Evolutionary conservation across 2,113 vertebrate species (phyloP), one percentile per base, ranked within the genome.

Genomic region (Patagioenas fasciata): DNA sequence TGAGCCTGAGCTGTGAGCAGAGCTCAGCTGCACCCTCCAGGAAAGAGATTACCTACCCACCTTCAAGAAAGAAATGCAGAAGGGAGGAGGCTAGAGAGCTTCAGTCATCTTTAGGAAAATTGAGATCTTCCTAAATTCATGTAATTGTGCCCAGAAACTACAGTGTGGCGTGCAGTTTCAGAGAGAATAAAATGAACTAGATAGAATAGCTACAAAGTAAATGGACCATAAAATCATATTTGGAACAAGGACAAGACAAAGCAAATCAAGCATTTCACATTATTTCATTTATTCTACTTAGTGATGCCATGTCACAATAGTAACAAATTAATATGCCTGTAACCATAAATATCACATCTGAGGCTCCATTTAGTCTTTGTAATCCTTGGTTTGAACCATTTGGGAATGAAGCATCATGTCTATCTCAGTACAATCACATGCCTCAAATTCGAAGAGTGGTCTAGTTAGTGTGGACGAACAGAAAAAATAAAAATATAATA

Each of bases 231-330:
- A 97, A 96, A 96, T 91, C 73, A 5, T 48, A 66, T 84, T 75
- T 93, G 80, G 95, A 97, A 96, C 70, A 69, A 92, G 80, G 65
- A 96, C 92, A 92, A 93, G 95, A 91, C 78, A 93, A 81, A 58
- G 83, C 85, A 96, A 95, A 85, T 81, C 90, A 91, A 91, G 93
- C 93, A 95, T 93, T 93, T 79, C 0, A 0, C 85, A 75, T 91
- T 70, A 92, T 81, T 96, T 88, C 53, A 91, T 94, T 95, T 80
- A 80, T 88, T 89, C 85, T 88, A 62, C 81, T 89, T 89, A 85
- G 91, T 42, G 70, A 79, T 89, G 91, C 69, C 50, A 74, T 85
- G 88, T 67, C 73, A 65, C 36, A 91, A 72, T 13, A 72, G 61
- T 24, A 79, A 58, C 70, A 70, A n/a, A 82, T 92, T 92, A 94